A percentile compares a stretch with the other conserved stretches of the same genome.
Evolutionary conservation across 2,797 vertebrate species (phyloP).

Genomic region (Tolypeutes matacus): DNA sequence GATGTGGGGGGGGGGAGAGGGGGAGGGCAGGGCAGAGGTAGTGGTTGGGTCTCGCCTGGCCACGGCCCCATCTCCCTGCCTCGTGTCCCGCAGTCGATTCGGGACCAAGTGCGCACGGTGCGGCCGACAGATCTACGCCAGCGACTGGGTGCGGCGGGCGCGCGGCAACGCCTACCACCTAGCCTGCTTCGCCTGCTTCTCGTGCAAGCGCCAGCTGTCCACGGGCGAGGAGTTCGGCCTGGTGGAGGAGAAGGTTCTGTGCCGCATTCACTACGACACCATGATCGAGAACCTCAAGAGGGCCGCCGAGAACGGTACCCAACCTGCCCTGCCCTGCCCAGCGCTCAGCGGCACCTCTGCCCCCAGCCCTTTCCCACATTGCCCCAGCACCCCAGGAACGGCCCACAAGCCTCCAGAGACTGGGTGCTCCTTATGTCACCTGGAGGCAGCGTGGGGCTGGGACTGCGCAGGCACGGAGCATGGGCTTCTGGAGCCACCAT

Average conservation of each 20-base stretch:
- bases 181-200: slow-evolving; percentile 99
- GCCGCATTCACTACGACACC: slow-evolving; percentile 99
- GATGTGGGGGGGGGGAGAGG: no score
- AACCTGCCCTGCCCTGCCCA: neutral
- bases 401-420: neutral
- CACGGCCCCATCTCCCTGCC: slow-evolving; percentile 35
- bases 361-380: neutral
- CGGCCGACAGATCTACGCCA: slow-evolving; percentile 98
- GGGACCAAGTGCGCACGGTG: slow-evolving; percentile 99
- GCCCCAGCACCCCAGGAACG: neutral
- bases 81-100: slow-evolving; percentile 94
- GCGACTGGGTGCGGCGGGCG: slow-evolving; percentile 98
- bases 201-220: slow-evolving; percentile 98
- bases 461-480: neutral
- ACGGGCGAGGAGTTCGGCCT: slow-evolving; percentile 98
- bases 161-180: slow-evolving; percentile 98
- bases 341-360: neutral
- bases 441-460: neutral
- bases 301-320: slow-evolving; percentile 96
- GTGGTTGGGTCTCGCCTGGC: slow-evolving; percentile 39
- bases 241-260: slow-evolving; percentile 99
- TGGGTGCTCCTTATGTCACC: neutral
- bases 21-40: neutral
- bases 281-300: slow-evolving; percentile 99
- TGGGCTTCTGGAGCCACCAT: neutral